Base-by-base conservation (phyloP, 1,140 invertebrate genomes). In the Pseudomyrmex dendroicus region DNA sequence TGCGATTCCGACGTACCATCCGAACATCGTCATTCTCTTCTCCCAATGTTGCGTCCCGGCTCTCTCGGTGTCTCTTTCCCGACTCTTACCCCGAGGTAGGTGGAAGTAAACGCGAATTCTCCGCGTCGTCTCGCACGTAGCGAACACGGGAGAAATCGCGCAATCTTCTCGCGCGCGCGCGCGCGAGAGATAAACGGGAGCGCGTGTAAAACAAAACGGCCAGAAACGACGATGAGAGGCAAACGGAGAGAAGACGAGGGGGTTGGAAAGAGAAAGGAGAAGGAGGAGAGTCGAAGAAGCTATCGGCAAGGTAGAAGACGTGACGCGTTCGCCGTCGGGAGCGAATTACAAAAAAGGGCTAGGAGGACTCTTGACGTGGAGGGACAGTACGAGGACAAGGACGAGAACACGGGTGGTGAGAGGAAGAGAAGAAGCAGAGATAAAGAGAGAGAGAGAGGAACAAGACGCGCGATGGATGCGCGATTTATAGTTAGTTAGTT, bases 161-260 rank as follows among this genome's bases (percentile, higher is more conserved):
- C 54, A 12, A 25, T 59, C 52, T 57, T 35, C 35, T 35, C 35
- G 50, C 9, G 50, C 10, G 50, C 9, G n/a, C 44, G 59, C 67
- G 76, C 20, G n/a, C 35, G 20, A 20, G 44, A 70, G 20, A 50
- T 80, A 80, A 80, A 72, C 76, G 46, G 59, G 76, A 68, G 15
- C 13, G 15, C 13, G 59, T 66, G 62, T 44, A 78, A 80, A 80
- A 35, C 8, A 72, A 72, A 68, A 78, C 22, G 44, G 52, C 35
- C 35, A 70, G 76, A 70, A 78, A 44, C 9, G 63, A 44, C 17
- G 50, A 57, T 17, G 20, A 78, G 35, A 68, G 2, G 20, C 50
- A 52, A n/a, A 44, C 25, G 15, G 62, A 35, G 25, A 61, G 57
- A 61, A 35, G 35, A 35, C 5, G 35, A 64, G 25, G 20, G 20